Conservation (phyloP, 1,140 invertebrate genomes). For the Drosophila eugracilis region DNA sequence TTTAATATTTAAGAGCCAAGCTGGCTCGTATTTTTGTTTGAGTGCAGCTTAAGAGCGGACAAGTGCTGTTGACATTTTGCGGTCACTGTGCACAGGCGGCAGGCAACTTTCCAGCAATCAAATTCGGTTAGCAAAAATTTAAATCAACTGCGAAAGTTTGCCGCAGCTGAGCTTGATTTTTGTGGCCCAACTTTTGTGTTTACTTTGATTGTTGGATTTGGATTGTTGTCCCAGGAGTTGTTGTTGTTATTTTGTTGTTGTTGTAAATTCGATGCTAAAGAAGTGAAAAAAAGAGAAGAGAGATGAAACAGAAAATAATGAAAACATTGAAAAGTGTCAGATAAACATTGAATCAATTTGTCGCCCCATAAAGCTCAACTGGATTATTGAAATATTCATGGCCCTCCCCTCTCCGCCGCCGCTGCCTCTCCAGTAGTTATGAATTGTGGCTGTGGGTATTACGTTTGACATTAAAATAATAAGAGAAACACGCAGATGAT, state of each 20-base stretch:
- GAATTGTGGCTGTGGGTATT: not conserved
- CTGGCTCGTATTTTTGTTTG: not conserved
- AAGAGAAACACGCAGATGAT: not conserved
- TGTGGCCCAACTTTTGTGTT: constrained; percentile 45
- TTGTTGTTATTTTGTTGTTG: too few relatives aligned
- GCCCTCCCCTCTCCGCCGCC: too few relatives aligned
- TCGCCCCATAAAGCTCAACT: constrained; percentile 13
- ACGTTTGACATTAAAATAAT: not conserved
- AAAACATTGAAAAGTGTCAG: constrained; percentile 19
- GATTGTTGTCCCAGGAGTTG: constrained; percentile 4
- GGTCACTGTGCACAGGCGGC: constrained; percentile 38
- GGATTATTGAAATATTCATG: constrained; percentile 14
- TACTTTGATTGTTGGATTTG: constrained; percentile 32
- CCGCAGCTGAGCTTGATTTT: constrained; percentile 59
- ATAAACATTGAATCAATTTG: constrained; percentile 15
- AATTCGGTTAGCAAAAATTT: constrained; percentile 49
- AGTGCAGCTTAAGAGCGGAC: constrained; percentile 6
- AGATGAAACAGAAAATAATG: constrained; percentile 1
- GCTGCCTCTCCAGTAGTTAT: not conserved
- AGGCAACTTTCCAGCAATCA: constrained; percentile 39
- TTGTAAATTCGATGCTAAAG: constrained; percentile 9
- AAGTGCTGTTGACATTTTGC: constrained; percentile 40
- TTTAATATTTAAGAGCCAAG: too few relatives aligned
- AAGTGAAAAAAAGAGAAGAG: not conserved
- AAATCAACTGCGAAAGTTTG: constrained; percentile 49